Evolutionary conservation across 2,113 vertebrate genomes (phyloP), one percentile per base, ranked within the genome.

Genomic region (Syngnathoides biaculeatus): DNA sequence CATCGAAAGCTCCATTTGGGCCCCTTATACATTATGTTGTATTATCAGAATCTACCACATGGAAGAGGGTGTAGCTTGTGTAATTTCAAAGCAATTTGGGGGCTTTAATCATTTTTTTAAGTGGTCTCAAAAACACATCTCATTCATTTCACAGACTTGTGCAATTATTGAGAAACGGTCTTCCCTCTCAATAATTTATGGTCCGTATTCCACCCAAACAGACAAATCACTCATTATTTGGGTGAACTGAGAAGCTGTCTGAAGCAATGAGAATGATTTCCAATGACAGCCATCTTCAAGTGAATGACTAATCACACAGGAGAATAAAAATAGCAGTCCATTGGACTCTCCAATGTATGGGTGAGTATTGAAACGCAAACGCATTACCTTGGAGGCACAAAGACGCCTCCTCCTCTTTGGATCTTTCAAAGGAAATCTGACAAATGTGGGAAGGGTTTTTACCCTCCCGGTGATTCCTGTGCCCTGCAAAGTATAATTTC

Each of bases 221-320:
- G 81, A 80, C 75, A 74, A 85, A 86, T 84, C 78, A 75, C 80
- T 87, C 80, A 71, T 82, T 77, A 78, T 84, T 79, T 78, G 80
- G 82, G 87, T 78, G 78, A 84, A 82, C 81, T 67, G 72, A 80
- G 64, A 74, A 89, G 85, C 82, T 71, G 74, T 84, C 87, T 81
- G 74, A 87, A 89, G 84, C 88, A 79, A 55, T 71, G 79, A 79
- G 81, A 87, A 84, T 86, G 83, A 88, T 88, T 88, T 88, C 83
- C 87, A 84, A 84, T 90, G 89, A 89, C 87, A 85, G 80, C 67
- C 77, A 50, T 71, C 80, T 87, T 87, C 81, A 84, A 75, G 81
- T 86, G 82, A 86, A 85, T 88, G 83, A 88, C 88, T 83, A 85
- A 87, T 89, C 83, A 82, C 79, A 43, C 8, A 20, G 67, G 58